Percentiles rank a stretch among this genome's conserved stretches.
phyloP scores from a whole-genome alignment of 2,888 invertebrate genomes.

The Odontomyia ornata region DNA sequence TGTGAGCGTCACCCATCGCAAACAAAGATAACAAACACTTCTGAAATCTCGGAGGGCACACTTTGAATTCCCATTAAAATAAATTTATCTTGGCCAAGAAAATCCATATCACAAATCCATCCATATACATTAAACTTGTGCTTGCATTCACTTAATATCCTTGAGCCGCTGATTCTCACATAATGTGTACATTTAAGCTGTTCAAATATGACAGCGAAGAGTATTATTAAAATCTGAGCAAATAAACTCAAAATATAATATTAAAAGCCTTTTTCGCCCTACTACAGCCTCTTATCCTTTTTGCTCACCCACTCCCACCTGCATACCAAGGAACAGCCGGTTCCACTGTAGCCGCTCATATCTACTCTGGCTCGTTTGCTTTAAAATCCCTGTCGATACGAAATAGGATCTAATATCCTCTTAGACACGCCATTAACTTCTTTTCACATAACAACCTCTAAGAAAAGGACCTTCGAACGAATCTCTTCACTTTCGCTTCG shows the following conservation, averaged over 20 bases:
- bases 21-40: too few relatives aligned
- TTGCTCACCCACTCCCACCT: background rate
- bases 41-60: too few relatives aligned
- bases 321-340: background rate
- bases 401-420: constrained; percentile 19
- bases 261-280: background rate
- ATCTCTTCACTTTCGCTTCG: background rate
- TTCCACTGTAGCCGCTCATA: background rate
- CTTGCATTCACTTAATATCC: too few relatives aligned
- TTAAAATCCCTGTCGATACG: background rate
- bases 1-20: too few relatives aligned
- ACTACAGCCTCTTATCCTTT: background rate
- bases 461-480: background rate
- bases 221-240: constrained; percentile 12
- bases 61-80: too few relatives aligned
- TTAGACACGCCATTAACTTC: constrained; percentile 27
- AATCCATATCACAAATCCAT: too few relatives aligned
- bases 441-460: background rate
- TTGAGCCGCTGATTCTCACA: too few relatives aligned
- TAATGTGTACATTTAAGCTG: background rate
- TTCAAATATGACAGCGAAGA: constrained; percentile 15
- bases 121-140: too few relatives aligned
- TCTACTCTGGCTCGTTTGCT: constrained; percentile 4
- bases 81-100: too few relatives aligned
- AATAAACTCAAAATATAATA: constrained; percentile 17